Evolutionary conservation across 1,140 invertebrate species (phyloP), one percentile per base, ranked within the genome.

Genomic region (Tribolium castaneum): DNA sequence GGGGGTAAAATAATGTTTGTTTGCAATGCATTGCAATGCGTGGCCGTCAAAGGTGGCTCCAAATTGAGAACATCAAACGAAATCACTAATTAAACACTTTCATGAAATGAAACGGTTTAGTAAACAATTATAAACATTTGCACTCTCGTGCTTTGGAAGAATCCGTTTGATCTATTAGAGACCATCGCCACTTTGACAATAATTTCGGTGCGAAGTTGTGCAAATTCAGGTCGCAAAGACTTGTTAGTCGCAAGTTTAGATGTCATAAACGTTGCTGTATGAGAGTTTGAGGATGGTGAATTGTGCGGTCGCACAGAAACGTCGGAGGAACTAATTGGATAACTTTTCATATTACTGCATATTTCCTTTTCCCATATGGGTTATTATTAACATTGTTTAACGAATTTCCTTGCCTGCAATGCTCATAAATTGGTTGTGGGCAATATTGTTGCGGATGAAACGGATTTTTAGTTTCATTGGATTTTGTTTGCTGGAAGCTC

Each of bases 81-180:
- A 66, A 66, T 39, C 59, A 66, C 59, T 39, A 66, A 66, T 66
- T 66, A 66, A 66, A 66, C 30, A 66, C 59, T 66, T 39, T 39
- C 59, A 66, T 39, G 34, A 66, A 66, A 35, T 66, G 25, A 39
- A 66, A 66, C n/a, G 59, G 22, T 66, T 39, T 66, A 66, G 9
- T 66, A 66, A 66, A 66, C 30, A 39, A 59, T 59, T 34, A 66
- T 66, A 66, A 66, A 66, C 14, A 66, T 66, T 66, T 66, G 34
- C 59, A 39, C 30, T 35, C 9, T n/a, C 3, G 34, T 66, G 19
- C 6, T 10, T 35, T 4, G 59, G 3, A 66, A 39, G 59, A 66
- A 66, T 35, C 35, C 39, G 12, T 66, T 66, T 66, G 59, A 35
- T 66, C 25, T 39, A 12, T 35, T 35, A n/a, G 10, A 16, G 25